Evolutionary conservation across 2,797 vertebrate species (phyloP).

Genomic region (Crypturellus tataupa): DNA sequence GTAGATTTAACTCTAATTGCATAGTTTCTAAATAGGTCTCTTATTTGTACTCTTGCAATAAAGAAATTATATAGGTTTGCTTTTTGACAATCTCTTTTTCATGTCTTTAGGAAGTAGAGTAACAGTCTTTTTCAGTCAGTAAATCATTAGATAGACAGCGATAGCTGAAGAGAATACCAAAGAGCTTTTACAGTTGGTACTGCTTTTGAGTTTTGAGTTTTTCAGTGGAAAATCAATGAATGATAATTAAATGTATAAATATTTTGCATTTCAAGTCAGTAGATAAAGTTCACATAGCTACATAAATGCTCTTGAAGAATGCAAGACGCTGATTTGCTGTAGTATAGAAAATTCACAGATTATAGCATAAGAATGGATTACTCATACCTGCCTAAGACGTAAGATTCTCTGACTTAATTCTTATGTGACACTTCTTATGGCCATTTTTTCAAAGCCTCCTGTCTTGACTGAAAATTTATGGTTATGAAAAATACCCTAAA

Average conservation of each 20-base stretch:
- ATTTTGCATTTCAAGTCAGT: conserved; percentile 5
- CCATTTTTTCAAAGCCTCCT: not conserved
- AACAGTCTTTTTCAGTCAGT: not conserved
- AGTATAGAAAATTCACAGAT: conserved; percentile 36
- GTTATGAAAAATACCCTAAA: not conserved
- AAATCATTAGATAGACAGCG: not conserved
- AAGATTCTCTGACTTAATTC: not conserved
- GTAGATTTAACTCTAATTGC: not conserved
- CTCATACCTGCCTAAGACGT: not conserved
- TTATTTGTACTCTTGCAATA: not conserved
- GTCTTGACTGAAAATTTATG: not conserved
- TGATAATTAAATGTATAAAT: conserved; percentile 31
- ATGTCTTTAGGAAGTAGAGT: conserved; percentile 17
- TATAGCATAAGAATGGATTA: not conserved
- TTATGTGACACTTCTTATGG: not conserved
- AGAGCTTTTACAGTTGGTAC: not conserved
- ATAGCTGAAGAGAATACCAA: not conserved
- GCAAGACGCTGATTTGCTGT: not conserved
- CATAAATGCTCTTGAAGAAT: not conserved
- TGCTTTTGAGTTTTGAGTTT: not conserved
- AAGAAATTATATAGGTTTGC: conserved; percentile 6
- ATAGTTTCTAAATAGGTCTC: not conserved
- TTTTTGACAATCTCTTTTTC: not conserved
- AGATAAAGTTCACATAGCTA: not conserved
- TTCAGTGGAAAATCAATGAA: not conserved